Evolutionary conservation across 2,113 vertebrate genomes (phyloP), one percentile per base, ranked within the genome.

Genomic region (Ciconia boyciana): DNA sequence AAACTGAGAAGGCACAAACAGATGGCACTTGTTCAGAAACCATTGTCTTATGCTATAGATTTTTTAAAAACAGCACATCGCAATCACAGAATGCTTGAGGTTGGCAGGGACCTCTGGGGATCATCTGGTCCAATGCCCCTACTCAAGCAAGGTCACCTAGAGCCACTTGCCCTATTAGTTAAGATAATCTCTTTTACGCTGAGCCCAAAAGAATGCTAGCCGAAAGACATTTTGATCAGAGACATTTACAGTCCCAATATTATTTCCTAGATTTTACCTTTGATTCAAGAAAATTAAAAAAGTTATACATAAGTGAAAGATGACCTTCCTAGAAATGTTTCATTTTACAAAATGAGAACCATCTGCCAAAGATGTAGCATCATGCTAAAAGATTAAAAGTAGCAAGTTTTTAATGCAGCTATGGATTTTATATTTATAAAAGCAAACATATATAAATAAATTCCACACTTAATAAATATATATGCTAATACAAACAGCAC

Each of bases 111-210:
- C 58, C 58, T 74, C 49, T 18, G 20, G 54, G 44, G 32, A 65
- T 52, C 57, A 68, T 25, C 32, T 48, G 19, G 29, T 51, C 43
- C 58, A 64, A 64, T 0, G 0, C 3, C 49, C 29, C 36, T 57
- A 11, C 43, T 71, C 29, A 32, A 90, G 18, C 36, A 87, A 65
- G 19, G 79, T 13, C 44, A 77, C 24, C 44, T 52, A 43, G 20
- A 83, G 29, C 34, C 54, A 65, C 60, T 36, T 89, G 31, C 32
- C 10, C 31, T 66, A 2, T 49, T 68, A 69, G 6, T 49, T 43
- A 57, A 32, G 29, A 26, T 58, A 70, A 78, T 18, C 51, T 55
- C 44, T 91, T 61, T 43, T 26, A 91, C 1, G 3, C 28, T 44
- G 51, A 88, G 44, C 5, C 57, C 44, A 32, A 39, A 89, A 48